Conservation (phyloP, 2,113 vertebrate species). For the Nyctibius bracteatus region DNA sequence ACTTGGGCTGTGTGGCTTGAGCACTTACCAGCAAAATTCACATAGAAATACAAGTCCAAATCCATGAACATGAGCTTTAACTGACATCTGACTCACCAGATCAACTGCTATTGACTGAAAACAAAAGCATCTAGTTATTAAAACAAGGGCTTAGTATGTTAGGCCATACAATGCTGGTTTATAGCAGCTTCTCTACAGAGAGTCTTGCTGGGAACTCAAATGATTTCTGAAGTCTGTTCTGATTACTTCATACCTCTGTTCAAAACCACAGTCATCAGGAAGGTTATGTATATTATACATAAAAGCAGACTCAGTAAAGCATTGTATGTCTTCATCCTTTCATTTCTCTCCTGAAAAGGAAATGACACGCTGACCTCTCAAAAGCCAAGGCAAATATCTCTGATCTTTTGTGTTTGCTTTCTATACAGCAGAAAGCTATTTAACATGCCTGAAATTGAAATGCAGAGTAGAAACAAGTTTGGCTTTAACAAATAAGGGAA, state of each 20-base stretch:
- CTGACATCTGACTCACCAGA: not conserved
- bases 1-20: too few species aligned
- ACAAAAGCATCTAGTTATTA: not conserved
- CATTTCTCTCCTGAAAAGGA: not conserved
- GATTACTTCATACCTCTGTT: not conserved
- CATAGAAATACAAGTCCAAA: not conserved
- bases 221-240: not conserved
- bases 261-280: not conserved
- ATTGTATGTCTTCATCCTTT: not conserved
- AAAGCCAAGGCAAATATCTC: slow-evolving; percentile 3
- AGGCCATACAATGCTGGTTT: not conserved
- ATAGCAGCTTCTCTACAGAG: not conserved
- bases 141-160: not conserved
- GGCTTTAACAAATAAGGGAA: not conserved
- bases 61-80: not conserved
- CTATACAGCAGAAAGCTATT: not conserved
- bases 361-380: not conserved
- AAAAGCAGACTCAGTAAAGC: not conserved
- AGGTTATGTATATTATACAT: not conserved
- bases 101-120: not conserved
- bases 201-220: not conserved
- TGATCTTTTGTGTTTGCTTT: not conserved
- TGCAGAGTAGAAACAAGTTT: not conserved
- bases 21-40: not conserved
- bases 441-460: slow-evolving; percentile 4